Evolutionary conservation across 2,888 invertebrate genomes (phyloP).

Genomic region (Sarcophaga rosellei): DNA sequence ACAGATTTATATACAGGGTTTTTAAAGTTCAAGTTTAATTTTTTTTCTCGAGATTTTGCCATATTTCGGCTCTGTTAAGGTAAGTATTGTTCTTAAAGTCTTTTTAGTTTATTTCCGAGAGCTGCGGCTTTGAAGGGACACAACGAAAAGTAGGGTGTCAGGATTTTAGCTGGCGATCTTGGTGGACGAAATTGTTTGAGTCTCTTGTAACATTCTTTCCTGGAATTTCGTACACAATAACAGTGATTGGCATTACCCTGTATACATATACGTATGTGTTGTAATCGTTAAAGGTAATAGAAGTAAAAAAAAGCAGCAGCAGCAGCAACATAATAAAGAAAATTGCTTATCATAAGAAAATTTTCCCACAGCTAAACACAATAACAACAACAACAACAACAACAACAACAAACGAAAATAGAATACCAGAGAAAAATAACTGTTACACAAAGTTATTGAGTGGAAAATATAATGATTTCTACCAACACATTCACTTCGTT

Average conservation of each 20-base stretch:
- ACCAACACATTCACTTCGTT: slow-evolving; percentile 27
- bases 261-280: neutral
- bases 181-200: too few relatives aligned
- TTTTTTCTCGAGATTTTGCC: too few relatives aligned
- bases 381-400: slow-evolving; percentile 35
- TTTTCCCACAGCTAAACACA: slow-evolving; percentile 69
- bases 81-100: too few relatives aligned
- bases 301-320: slow-evolving; percentile 36
- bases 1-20: too few relatives aligned
- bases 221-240: too few relatives aligned
- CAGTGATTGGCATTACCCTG: neutral
- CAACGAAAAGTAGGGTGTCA: too few relatives aligned
- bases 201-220: too few relatives aligned
- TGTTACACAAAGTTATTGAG: slow-evolving; percentile 58
- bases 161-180: too few relatives aligned
- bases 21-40: too few relatives aligned
- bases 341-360: slow-evolving; percentile 71
- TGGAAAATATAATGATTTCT: slow-evolving; percentile 60
- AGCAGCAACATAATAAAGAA: slow-evolving; percentile 63
- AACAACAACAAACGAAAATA: neutral
- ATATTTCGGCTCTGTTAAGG: too few relatives aligned
- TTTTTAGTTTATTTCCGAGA: too few relatives aligned
- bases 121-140: too few relatives aligned
- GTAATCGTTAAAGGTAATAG: slow-evolving; percentile 54
- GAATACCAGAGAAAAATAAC: slow-evolving; percentile 32